phyloP scores from a whole-genome alignment of 2,888 invertebrate genomes.

The Spilarctia lutea region DNA sequence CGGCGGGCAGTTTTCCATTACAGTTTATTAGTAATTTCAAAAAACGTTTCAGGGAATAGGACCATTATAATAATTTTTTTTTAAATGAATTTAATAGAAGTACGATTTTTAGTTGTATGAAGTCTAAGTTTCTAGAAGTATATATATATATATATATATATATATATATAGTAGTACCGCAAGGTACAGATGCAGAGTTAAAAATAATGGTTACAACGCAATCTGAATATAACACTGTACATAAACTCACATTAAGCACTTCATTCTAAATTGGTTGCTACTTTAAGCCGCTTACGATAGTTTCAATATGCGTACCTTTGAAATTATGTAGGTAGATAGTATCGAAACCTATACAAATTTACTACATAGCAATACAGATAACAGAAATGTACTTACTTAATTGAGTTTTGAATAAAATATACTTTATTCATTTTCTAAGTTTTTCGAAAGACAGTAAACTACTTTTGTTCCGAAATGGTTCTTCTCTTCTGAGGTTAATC shows the following conservation, averaged over 20 bases:
- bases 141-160: too few relatives aligned
- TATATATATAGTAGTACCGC: too few relatives aligned
- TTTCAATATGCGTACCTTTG: conserved; percentile 55
- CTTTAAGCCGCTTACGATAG: conserved; percentile 64
- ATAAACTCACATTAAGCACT: conserved; percentile 46
- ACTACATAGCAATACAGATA: conserved; percentile 14
- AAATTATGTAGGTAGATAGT: conserved; percentile 51
- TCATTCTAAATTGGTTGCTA: conserved; percentile 56
- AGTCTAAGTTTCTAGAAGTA: too few relatives aligned
- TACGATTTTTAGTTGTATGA: too few relatives aligned
- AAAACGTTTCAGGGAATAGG: too few relatives aligned
- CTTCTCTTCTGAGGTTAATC: background rate
- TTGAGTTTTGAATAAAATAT: conserved; percentile 20
- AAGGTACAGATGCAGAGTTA: background rate
- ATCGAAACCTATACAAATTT: conserved; percentile 42
- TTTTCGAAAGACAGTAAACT: background rate
- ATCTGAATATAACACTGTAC: conserved; percentile 13
- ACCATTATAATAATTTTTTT: too few relatives aligned
- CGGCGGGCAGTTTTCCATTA: too few relatives aligned
- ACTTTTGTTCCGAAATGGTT: background rate
- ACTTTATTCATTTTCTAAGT: background rate
- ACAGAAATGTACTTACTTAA: too few relatives aligned
- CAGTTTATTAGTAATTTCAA: too few relatives aligned
- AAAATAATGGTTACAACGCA: conserved; percentile 12
- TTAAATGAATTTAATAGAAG: too few relatives aligned